These are phyloP conservation scores for Thalassaphorura encarpata DNA, from an alignment of 1,140 invertebrate species.

Conservation along the genomic window DNA sequence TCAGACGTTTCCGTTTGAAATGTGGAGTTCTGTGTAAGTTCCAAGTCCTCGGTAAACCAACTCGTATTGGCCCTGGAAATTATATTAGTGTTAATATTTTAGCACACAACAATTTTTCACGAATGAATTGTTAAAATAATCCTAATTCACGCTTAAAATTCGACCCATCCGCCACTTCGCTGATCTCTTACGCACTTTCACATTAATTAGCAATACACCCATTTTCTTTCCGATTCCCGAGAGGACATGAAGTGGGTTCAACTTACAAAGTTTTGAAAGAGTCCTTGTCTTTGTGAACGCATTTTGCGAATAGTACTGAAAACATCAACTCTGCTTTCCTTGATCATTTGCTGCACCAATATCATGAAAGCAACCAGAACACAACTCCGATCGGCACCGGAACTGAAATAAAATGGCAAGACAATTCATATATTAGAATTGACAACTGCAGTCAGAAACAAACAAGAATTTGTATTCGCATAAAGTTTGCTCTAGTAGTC, in stretches of 20 bases:
- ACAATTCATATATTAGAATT: no score
- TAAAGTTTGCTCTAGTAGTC: neutral
- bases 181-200: no score
- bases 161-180: no score
- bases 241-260: no score
- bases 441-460: neutral
- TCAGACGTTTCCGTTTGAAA: slow-evolving; percentile 31
- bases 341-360: slow-evolving; percentile 66
- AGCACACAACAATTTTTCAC: neutral
- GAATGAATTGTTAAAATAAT: no score
- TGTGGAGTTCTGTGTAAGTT: slow-evolving; percentile 78
- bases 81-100: neutral
- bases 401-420: slow-evolving; percentile 41
- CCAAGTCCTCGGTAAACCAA: slow-evolving; percentile 80
- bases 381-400: slow-evolving; percentile 73
- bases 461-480: no score
- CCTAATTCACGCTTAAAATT: no score
- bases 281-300: slow-evolving; percentile 66
- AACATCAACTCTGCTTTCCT: slow-evolving; percentile 73
- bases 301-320: slow-evolving; percentile 72
- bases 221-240: no score
- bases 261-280: slow-evolving; percentile 72
- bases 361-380: slow-evolving; percentile 79
- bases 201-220: no score
- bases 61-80: slow-evolving; percentile 71